Evolutionary conservation across 2,113 vertebrate species (phyloP).

Genomic region (Ammodytes marinus): DNA sequence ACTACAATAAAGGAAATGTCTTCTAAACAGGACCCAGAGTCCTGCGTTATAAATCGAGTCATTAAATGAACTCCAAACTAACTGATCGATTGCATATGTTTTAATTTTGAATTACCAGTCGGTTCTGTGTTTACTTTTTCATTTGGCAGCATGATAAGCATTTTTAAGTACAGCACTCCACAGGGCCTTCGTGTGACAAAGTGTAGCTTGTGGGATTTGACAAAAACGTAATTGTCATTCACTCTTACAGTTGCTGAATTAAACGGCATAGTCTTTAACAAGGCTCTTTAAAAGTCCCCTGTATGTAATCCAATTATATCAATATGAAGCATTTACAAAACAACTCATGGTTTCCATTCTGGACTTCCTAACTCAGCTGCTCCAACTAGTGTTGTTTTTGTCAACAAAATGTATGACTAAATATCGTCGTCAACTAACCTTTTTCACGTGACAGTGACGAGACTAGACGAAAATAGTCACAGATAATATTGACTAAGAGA

Average conservation of each 20-base stretch:
- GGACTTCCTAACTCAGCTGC: too few species aligned
- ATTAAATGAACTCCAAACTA: conserved; percentile 9
- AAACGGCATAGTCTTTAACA: background rate
- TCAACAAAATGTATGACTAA: too few species aligned
- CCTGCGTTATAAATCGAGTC: background rate
- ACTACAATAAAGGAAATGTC: too few species aligned
- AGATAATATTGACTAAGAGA: too few species aligned
- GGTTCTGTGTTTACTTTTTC: conserved; percentile 14
- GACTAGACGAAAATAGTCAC: too few species aligned
- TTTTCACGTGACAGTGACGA: too few species aligned
- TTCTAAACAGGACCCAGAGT: background rate
- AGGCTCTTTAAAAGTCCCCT: background rate
- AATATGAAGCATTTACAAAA: too few species aligned
- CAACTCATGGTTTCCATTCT: too few species aligned
- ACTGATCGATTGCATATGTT: conserved; percentile 6
- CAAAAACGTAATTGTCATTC: background rate
- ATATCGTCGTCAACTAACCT: too few species aligned
- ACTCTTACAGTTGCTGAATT: background rate
- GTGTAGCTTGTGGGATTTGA: background rate
- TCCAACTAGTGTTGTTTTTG: too few species aligned
- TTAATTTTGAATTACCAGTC: conserved; percentile 14
- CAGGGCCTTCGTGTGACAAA: background rate
- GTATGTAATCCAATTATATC: too few species aligned
- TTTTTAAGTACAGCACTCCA: conserved; percentile 3
- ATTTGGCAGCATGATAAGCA: conserved; percentile 19